These are phyloP conservation scores for Lasioglossum vierecki DNA, from an alignment of 2,888 invertebrate genomes.

Conservation along the genomic window DNA sequence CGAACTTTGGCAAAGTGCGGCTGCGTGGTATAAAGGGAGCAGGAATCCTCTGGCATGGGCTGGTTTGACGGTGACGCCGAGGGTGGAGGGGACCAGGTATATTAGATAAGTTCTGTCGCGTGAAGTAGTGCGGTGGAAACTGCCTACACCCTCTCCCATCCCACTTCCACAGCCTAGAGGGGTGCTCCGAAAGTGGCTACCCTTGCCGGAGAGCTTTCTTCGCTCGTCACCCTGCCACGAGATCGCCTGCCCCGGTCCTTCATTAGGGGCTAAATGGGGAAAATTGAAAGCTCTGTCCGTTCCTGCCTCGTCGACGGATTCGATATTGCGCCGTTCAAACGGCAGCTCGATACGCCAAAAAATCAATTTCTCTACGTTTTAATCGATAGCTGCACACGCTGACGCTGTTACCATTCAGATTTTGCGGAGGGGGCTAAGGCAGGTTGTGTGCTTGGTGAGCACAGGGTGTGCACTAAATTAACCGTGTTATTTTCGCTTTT, in stretches of 20 bases:
- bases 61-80: slow-evolving; percentile 62
- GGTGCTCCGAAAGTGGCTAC: slow-evolving; percentile 64
- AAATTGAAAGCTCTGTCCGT: slow-evolving; percentile 76
- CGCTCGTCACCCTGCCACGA: slow-evolving; percentile 66
- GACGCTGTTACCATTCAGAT: too few relatives aligned
- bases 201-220: slow-evolving; percentile 72
- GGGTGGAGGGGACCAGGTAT: slow-evolving; percentile 64
- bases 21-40: slow-evolving; percentile 67
- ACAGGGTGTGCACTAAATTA: too few relatives aligned
- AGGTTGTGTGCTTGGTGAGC: too few relatives aligned
- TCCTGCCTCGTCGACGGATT: slow-evolving; percentile 2
- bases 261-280: slow-evolving; percentile 77
- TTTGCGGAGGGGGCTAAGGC: neutral
- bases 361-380: neutral
- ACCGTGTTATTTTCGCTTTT: too few relatives aligned
- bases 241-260: slow-evolving; percentile 63
- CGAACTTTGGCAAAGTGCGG: slow-evolving; percentile 68
- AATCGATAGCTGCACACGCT: neutral
- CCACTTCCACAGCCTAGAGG: slow-evolving; percentile 54
- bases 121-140: slow-evolving; percentile 72
- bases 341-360: neutral
- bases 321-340: neutral
- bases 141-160: slow-evolving; percentile 46
- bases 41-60: slow-evolving; percentile 49
- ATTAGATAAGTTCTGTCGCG: slow-evolving; percentile 77